These are phyloP conservation scores for Scaptomyza caliginosa DNA, from an alignment of 2,888 invertebrate genomes.

Conservation along the genomic window DNA sequence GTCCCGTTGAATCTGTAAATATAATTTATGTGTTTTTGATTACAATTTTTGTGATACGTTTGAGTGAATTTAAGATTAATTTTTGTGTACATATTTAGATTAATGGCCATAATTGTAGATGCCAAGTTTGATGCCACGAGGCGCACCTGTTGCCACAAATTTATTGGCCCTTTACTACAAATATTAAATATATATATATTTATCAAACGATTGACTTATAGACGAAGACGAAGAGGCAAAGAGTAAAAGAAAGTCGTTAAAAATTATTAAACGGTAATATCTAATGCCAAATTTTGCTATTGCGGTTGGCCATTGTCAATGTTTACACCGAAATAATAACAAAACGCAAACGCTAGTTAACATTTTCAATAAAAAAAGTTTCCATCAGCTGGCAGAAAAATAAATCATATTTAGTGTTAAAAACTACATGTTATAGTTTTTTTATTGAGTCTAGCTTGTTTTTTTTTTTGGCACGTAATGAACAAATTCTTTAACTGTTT, in stretches of 20 bases:
- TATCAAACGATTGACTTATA: constrained; percentile 4
- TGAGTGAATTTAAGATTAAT: neutral
- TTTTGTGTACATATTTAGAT: neutral
- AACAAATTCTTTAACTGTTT: constrained; percentile 20
- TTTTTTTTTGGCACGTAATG: constrained; percentile 23
- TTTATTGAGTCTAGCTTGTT: neutral
- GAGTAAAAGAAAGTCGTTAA: constrained; percentile 11
- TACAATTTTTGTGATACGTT: neutral
- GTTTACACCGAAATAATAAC: neutral
- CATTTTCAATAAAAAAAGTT: constrained; percentile 10
- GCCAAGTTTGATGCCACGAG: neutral
- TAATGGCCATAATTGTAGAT: neutral
- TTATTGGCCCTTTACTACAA: constrained; percentile 21
- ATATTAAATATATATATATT: constrained; percentile 20
- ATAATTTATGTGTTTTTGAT: constrained; percentile 5
- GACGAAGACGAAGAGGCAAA: neutral
- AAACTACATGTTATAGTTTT: no score
- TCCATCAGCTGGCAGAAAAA: neutral
- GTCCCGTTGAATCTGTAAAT: constrained; percentile 45
- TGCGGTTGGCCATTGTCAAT: neutral
- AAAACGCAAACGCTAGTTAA: neutral
- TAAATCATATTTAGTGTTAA: no score
- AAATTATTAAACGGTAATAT: constrained; percentile 34
- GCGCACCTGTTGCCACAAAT: constrained; percentile 60
- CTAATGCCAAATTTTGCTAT: constrained; percentile 10